phyloP scores from a whole-genome alignment of 2,888 invertebrate genomes.

The Brachylomia viminalis region DNA sequence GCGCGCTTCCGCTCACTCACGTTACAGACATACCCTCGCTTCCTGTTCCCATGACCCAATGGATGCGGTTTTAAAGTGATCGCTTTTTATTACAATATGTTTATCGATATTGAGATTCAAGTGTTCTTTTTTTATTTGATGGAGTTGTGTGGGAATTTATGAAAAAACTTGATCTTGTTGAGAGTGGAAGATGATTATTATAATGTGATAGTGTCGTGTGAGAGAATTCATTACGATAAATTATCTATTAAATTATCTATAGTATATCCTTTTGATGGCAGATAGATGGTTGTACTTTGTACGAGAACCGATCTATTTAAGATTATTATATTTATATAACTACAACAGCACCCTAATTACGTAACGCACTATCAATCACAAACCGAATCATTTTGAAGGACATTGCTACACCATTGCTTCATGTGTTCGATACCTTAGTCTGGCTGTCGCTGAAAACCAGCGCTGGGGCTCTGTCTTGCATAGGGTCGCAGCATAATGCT shows the following conservation, averaged over 20 bases:
- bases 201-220: neutral
- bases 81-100: conserved; percentile 53
- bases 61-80: conserved; percentile 43
- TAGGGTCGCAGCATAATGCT: too few species aligned
- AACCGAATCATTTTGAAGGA: too few species aligned
- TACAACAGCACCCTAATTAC: too few species aligned
- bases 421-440: too few species aligned
- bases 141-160: conserved; percentile 28
- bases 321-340: too few species aligned
- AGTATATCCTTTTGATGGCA: neutral
- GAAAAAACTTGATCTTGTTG: conserved; percentile 4
- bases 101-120: conserved; percentile 43
- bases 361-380: too few species aligned
- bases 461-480: too few species aligned
- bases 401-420: too few species aligned
- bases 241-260: neutral
- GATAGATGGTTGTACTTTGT: too few species aligned
- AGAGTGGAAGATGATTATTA: neutral
- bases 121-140: conserved; percentile 23
- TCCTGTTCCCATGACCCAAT: conserved; percentile 81
- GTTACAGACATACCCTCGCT: conserved; percentile 73
- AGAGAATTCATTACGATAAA: too few species aligned
- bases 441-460: too few species aligned
- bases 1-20: conserved; percentile 78
- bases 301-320: too few species aligned